Conservation (phyloP, 1,140 invertebrate species). For the Paralvinella palmiformis region DNA sequence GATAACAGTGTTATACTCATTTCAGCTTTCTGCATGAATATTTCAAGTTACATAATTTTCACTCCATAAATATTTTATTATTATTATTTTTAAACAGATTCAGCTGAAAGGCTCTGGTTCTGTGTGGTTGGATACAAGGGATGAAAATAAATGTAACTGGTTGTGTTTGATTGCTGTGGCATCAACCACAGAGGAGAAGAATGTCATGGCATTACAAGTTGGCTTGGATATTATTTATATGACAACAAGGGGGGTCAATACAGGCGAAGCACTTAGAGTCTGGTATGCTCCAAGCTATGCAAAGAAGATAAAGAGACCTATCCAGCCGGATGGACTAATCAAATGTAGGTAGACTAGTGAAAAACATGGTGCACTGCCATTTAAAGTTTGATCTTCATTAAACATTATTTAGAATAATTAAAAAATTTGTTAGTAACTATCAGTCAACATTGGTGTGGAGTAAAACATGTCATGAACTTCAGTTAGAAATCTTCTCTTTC, state of each 20-base stretch:
- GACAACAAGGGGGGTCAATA: constrained; percentile 30
- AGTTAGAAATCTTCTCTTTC: no score
- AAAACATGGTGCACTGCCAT: no score
- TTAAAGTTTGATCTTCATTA: no score
- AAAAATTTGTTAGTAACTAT: no score
- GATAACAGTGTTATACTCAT: no score
- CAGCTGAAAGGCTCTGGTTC: constrained; percentile 34
- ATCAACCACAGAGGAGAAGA: constrained; percentile 28
- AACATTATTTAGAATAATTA: no score
- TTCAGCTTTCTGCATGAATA: no score
- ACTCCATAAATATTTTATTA: no score
- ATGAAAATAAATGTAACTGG: constrained; percentile 49
- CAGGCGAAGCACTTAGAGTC: constrained; percentile 35
- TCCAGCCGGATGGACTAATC: constrained; percentile 24
- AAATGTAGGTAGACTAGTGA: constrained; percentile 3
- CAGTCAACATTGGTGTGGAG: no score
- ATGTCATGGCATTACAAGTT: constrained; percentile 44
- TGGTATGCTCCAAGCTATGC: constrained; percentile 47
- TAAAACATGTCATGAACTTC: no score
- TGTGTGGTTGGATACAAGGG: constrained; percentile 40
- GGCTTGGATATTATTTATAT: constrained; percentile 42
- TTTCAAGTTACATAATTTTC: no score
- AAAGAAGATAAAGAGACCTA: constrained; percentile 36
- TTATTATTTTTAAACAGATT: constrained; percentile 30
- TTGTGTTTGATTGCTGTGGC: constrained; percentile 41